A percentile compares a stretch with the other conserved stretches of the same genome.
Evolutionary conservation across 2,113 vertebrate genomes (phyloP).

Genomic region (Colistium nudipinnis): DNA sequence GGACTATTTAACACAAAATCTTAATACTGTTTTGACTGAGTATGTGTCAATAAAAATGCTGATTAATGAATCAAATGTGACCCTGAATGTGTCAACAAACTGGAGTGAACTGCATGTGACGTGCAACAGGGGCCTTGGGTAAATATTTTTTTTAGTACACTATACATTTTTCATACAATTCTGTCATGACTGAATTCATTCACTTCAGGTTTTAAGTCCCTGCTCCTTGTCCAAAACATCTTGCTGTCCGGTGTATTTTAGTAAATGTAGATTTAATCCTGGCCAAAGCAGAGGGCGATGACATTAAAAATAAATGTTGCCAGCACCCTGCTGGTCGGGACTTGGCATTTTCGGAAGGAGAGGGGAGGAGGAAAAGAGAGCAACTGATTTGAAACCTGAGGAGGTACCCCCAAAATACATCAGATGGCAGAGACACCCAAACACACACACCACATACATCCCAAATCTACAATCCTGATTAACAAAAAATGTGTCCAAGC

Average conservation of each 20-base stretch:
- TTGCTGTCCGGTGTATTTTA: slow-evolving; percentile 2
- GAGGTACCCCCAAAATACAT: slow-evolving; percentile 53
- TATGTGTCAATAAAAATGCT: too few species aligned
- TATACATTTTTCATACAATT: too few species aligned
- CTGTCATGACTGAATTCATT: neutral
- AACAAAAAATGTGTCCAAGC: neutral
- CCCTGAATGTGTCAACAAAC: neutral
- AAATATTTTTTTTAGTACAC: too few species aligned
- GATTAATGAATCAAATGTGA: neutral
- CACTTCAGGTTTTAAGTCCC: neutral
- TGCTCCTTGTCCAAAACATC: neutral
- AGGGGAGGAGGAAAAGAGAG: slow-evolving; percentile 28
- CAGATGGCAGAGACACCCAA: slow-evolving; percentile 20
- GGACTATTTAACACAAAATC: too few species aligned
- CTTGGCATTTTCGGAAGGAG: slow-evolving; percentile 36
- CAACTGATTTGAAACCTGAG: slow-evolving; percentile 51
- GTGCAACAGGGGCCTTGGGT: too few species aligned
- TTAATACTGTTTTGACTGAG: too few species aligned
- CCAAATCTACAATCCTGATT: slow-evolving; percentile 10
- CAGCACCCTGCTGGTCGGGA: slow-evolving; percentile 10
- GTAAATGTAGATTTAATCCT: slow-evolving; percentile 19
- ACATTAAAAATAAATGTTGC: slow-evolving; percentile 1
- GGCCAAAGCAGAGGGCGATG: slow-evolving; percentile 23
- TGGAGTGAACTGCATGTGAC: neutral
- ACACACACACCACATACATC: neutral